Base-by-base conservation (phyloP, 2,888 invertebrate species). In the Scaptomyza flava region DNA sequence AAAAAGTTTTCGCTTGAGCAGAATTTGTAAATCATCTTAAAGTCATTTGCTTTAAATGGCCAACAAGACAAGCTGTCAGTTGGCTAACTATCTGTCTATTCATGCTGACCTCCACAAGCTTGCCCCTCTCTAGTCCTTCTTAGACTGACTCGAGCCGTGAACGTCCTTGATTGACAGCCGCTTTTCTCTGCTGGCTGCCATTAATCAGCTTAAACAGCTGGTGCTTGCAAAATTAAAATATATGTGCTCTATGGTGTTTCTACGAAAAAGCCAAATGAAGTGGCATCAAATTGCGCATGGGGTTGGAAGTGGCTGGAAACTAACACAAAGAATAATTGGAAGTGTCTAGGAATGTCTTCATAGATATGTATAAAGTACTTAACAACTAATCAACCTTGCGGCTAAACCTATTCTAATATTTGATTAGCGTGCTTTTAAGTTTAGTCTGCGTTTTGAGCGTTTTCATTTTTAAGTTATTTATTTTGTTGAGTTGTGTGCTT, bases 171-270 rank as follows among this genome's bases (percentile, higher is more conserved):
- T 79, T 79, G 79, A 79, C 79, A 79, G 79, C 63, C 79, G 72
- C 72, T 72, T 64, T 41, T 68, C 58, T 57, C 67, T 72, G 68
- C 63, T 75, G 79, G 77, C 74, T 68, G 72, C 75, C 79, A 79
- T 79, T 79, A 79, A 79, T 79, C 79, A 79, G 79, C 79, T 77
- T 79, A 79, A 79, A 66, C 79, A 79, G 79, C 75, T 79, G 79
- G 77, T 77, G 77, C 79, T 75, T 75, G 79, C 79, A 68, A 79
- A 79, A 79, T 79, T 79, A 79, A 79, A 79, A 79, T 79, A 79
- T 68, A 52, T 41, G 17, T 9, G 17, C 41, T 17, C 48, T 58
- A n/a, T 14, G 54, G 27, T 47, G 47, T 30, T 23, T 41, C 41
- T 42, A 46, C 20, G 53, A 60, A 52, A 60, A 30, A 57, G 62